A percentile compares a stretch with the other conserved stretches of the same genome.
Evolutionary conservation across 2,797 vertebrate species (phyloP).

Genomic region (Hybognathus amarus): DNA sequence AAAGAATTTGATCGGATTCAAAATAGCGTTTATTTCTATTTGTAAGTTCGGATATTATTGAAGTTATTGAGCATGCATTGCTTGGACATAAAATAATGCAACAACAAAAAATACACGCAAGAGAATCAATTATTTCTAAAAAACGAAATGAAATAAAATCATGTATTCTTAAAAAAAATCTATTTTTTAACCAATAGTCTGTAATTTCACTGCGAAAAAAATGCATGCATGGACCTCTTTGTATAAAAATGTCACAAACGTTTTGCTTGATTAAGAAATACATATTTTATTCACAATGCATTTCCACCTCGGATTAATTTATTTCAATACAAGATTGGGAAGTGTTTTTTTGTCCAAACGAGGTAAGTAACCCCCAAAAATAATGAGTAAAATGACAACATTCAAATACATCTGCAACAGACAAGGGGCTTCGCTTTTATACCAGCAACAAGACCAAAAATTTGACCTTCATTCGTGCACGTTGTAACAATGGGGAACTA

Average conservation of each 20-base stretch:
- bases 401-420: constrained; percentile 64
- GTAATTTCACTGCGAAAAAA: not conserved
- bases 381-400: constrained; percentile 67
- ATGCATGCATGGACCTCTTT: not conserved
- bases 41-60: not conserved
- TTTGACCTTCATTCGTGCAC: constrained; percentile 76
- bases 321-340: constrained; percentile 64
- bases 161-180: not conserved
- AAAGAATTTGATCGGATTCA: not conserved
- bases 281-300: constrained; percentile 69
- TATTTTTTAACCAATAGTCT: not conserved
- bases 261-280: constrained; percentile 66
- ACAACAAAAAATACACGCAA: not conserved
- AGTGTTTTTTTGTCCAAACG: constrained; percentile 59
- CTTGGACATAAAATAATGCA: not conserved
- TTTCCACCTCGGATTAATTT: constrained; percentile 65
- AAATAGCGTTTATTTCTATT: not conserved
- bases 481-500: constrained; percentile 67
- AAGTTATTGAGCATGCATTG: not conserved
- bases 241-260: constrained; percentile 72
- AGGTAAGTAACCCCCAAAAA: constrained; percentile 62
- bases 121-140: not conserved
- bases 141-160: not conserved
- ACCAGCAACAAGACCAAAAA: constrained; percentile 60
- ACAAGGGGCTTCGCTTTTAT: constrained; percentile 55